Evolutionary conservation across 2,113 vertebrate genomes (phyloP).

Genomic region (Coregonus clupeaformis): DNA sequence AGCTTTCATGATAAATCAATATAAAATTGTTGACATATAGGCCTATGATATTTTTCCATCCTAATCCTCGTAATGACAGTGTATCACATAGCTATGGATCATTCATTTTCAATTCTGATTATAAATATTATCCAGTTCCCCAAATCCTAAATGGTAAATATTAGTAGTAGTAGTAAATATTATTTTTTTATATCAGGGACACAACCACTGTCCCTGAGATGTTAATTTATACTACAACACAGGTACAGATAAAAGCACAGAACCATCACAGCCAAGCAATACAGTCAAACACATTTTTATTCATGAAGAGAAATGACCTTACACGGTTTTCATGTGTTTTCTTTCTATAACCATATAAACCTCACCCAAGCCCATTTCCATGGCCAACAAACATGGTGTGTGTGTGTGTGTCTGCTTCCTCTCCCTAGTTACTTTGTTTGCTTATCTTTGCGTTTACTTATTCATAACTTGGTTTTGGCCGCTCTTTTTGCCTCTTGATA

Average conservation of each 20-base stretch:
- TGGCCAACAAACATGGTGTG: constrained; percentile 28
- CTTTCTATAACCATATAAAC: background rate
- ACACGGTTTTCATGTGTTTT: constrained; percentile 38
- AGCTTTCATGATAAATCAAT: no score
- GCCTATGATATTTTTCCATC: no score
- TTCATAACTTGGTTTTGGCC: constrained; percentile 63
- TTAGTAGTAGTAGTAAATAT: no score
- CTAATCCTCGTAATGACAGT: no score
- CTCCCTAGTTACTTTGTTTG: constrained; percentile 56
- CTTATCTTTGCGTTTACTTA: constrained; percentile 64
- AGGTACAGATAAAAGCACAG: background rate
- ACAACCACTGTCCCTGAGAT: background rate
- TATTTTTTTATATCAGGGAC: no score
- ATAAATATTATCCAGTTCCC: no score
- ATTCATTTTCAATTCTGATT: no score
- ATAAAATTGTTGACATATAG: no score
- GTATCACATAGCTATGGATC: no score
- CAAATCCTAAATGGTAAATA: no score
- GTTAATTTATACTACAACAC: background rate
- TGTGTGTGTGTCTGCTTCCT: constrained; percentile 4
- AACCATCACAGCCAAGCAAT: background rate
- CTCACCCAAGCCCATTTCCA: constrained; percentile 20
- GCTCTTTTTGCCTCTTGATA: constrained; percentile 65
- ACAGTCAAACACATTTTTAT: constrained; percentile 47
- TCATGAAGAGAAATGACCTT: background rate